A percentile compares a stretch with the other conserved stretches of the same genome.
Conservation (phyloP, 2,888 invertebrate species). For the Cyaniris semiargus region DNA sequence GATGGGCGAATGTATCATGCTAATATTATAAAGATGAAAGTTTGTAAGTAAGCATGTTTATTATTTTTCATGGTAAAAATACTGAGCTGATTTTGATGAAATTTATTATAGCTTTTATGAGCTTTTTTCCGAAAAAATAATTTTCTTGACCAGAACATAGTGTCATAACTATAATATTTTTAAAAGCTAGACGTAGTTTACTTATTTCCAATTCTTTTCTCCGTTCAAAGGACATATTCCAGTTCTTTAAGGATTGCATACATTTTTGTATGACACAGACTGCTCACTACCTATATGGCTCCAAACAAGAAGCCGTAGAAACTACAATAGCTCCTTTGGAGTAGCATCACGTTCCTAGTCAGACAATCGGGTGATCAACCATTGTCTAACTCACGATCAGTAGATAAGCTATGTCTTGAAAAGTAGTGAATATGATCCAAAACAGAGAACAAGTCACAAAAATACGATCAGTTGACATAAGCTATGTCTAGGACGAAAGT, state of each 20-base stretch:
- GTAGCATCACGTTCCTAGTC: not conserved
- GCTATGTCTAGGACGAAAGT: too few relatives aligned
- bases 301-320: not conserved
- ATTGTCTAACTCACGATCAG: not conserved
- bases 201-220: too few relatives aligned
- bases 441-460: not conserved
- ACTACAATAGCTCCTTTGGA: not conserved
- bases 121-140: too few relatives aligned
- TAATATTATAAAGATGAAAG: not conserved
- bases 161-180: too few relatives aligned
- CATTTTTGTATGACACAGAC: not conserved
- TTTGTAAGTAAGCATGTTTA: not conserved
- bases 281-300: not conserved
- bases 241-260: too few relatives aligned
- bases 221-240: too few relatives aligned
- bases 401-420: not conserved
- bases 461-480: too few relatives aligned
- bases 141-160: too few relatives aligned
- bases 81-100: too few relatives aligned
- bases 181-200: too few relatives aligned
- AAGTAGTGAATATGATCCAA: not conserved
- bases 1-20: not conserved
- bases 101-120: too few relatives aligned
- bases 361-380: conserved; percentile 11
- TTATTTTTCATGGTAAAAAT: too few relatives aligned